Evolutionary conservation across 2,797 vertebrate species (phyloP).

Genomic region (Sphenopsis melanotis): DNA sequence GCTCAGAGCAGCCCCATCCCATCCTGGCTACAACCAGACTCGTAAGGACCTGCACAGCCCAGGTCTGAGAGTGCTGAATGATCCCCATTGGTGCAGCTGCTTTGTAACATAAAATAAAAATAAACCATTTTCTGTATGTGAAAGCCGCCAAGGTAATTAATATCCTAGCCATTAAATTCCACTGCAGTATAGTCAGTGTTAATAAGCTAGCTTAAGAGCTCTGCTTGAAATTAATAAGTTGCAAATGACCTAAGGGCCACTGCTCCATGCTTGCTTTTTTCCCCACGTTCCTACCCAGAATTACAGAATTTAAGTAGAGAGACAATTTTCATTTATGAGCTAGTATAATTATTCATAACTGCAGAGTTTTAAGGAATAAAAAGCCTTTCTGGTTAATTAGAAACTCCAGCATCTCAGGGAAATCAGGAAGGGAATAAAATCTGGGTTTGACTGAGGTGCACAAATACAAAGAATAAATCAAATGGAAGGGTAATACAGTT

Average conservation of each 20-base stretch:
- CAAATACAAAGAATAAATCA: background rate
- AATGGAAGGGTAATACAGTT: background rate
- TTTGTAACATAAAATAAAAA: constrained; percentile 18
- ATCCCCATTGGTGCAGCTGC: background rate
- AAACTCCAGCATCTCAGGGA: constrained; percentile 33
- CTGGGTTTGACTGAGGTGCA: background rate
- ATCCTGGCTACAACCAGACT: background rate
- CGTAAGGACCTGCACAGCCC: background rate
- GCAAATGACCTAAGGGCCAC: constrained; percentile 72
- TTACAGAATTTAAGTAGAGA: constrained; percentile 72
- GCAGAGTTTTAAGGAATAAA: constrained; percentile 55
- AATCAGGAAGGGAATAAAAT: background rate
- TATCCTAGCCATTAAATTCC: constrained; percentile 50
- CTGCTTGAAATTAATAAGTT: constrained; percentile 76
- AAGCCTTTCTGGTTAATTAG: constrained; percentile 70
- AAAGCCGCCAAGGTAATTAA: constrained; percentile 64
- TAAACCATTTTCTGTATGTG: background rate
- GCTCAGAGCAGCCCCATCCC: background rate
- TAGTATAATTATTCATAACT: constrained; percentile 68
- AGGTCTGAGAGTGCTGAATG: background rate
- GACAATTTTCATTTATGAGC: constrained; percentile 71
- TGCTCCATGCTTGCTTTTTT: constrained; percentile 46
- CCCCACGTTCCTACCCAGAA: constrained; percentile 27
- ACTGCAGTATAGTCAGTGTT: constrained; percentile 41
- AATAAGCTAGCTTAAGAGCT: constrained; percentile 63